These are phyloP conservation scores for Cepphus grylle DNA, from an alignment of 2,113 vertebrate species.

Conservation along the genomic window DNA sequence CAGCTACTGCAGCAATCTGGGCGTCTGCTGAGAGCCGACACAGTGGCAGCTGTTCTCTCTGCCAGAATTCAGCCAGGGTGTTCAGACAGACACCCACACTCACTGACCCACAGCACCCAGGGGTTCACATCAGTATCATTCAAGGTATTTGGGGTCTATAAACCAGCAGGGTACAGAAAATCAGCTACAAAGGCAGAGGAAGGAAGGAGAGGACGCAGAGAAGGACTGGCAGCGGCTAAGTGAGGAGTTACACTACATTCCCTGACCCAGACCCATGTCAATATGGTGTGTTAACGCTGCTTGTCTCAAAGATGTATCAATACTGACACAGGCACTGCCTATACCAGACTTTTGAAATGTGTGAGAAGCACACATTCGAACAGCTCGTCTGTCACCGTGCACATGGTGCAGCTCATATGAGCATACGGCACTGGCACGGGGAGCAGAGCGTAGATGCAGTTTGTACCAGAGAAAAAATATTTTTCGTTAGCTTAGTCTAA, in stretches of 20 bases:
- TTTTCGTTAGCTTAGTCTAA: neutral
- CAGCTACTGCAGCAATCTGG: neutral
- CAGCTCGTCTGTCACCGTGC: neutral
- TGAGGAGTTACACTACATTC: neutral
- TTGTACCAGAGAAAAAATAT: neutral
- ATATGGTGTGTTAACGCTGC: neutral
- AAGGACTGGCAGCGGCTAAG: neutral
- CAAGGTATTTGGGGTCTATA: neutral
- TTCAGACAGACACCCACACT: neutral
- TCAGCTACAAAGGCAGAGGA: neutral
- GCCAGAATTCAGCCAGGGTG: neutral
- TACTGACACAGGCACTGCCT: neutral
- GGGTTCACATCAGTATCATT: neutral
- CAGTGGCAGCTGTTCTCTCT: neutral
- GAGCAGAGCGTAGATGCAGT: neutral
- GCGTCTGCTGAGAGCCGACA: neutral
- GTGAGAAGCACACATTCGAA: neutral
- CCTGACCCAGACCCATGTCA: neutral
- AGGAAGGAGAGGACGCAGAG: neutral
- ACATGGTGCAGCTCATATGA: neutral
- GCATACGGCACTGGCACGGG: neutral
- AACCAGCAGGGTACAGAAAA: neutral
- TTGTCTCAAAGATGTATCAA: neutral
- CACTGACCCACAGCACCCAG: neutral
- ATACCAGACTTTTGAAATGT: neutral